These are phyloP conservation scores for Oryzias celebensis DNA, from an alignment of 2,113 vertebrate species.

Conservation along the genomic window DNA sequence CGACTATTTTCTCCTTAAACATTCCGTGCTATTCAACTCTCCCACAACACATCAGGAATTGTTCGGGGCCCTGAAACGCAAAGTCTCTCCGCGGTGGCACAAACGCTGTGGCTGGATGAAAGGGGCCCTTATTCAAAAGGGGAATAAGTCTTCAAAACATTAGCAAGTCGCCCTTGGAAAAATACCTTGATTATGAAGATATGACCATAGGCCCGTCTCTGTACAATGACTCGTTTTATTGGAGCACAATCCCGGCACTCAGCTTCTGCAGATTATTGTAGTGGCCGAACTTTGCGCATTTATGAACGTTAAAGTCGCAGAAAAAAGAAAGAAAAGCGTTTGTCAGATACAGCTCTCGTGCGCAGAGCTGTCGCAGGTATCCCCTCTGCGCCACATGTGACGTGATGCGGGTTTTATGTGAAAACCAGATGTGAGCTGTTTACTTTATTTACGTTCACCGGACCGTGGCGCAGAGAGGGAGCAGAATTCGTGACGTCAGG, in stretches of 20 bases:
- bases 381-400: conserved; percentile 44
- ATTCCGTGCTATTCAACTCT: conserved; percentile 63
- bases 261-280: conserved; percentile 24
- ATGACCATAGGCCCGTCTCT: conserved; percentile 56
- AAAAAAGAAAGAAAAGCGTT: neutral
- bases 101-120: conserved; percentile 82
- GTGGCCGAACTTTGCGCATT: conserved; percentile 18
- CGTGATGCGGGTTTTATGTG: conserved; percentile 67
- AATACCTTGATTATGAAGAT: conserved; percentile 71
- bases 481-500: conserved; percentile 72
- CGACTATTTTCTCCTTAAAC: conserved; percentile 67
- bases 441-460: conserved; percentile 89
- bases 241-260: conserved; percentile 42
- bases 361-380: conserved; percentile 46
- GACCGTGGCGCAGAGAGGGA: conserved; percentile 38
- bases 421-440: conserved; percentile 88
- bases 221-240: conserved; percentile 67
- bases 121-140: conserved; percentile 74
- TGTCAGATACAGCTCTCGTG: conserved; percentile 11
- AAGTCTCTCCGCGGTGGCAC: conserved; percentile 81
- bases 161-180: conserved; percentile 68
- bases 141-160: conserved; percentile 76
- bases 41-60: conserved; percentile 75
- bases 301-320: conserved; percentile 1
- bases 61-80: conserved; percentile 64